Evolutionary conservation across 2,113 vertebrate species (phyloP).

Genomic region (Ophiodon elongatus): DNA sequence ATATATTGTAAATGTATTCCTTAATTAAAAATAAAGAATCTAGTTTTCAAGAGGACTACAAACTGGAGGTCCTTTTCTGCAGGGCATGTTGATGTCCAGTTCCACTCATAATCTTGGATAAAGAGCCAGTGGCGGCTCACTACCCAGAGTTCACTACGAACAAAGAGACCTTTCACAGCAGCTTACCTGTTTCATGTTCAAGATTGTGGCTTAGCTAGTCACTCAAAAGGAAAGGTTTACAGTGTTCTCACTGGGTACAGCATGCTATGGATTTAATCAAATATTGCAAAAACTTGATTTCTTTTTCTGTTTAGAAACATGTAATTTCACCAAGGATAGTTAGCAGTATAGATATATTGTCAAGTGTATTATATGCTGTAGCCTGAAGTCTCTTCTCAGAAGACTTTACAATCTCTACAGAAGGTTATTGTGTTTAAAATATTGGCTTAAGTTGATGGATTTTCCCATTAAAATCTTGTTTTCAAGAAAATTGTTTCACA

Average conservation of each 20-base stretch:
- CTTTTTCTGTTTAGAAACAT: neutral
- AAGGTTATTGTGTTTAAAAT: neutral
- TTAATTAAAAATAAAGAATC: constrained; percentile 50
- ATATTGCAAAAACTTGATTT: neutral
- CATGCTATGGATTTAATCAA: constrained; percentile 17
- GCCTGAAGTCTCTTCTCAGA: neutral
- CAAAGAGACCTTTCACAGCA: constrained; percentile 73
- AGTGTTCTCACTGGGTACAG: constrained; percentile 7
- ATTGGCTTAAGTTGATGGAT: neutral
- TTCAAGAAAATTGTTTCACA: neutral
- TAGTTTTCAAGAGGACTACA: constrained; percentile 15
- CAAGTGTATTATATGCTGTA: neutral
- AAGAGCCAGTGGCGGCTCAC: constrained; percentile 25
- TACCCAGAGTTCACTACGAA: constrained; percentile 44
- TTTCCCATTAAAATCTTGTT: too few relatives aligned
- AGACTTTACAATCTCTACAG: neutral
- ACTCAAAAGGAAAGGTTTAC: constrained; percentile 45
- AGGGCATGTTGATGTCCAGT: neutral
- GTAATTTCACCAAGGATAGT: neutral
- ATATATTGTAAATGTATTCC: constrained; percentile 34
- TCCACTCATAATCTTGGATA: constrained; percentile 23
- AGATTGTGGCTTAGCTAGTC: constrained; percentile 43
- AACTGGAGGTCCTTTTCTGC: constrained; percentile 14
- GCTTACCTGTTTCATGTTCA: constrained; percentile 59
- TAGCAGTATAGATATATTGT: neutral